Evolutionary conservation across 1,140 invertebrate species (phyloP).

Genomic region (Oscheius sp.): DNA sequence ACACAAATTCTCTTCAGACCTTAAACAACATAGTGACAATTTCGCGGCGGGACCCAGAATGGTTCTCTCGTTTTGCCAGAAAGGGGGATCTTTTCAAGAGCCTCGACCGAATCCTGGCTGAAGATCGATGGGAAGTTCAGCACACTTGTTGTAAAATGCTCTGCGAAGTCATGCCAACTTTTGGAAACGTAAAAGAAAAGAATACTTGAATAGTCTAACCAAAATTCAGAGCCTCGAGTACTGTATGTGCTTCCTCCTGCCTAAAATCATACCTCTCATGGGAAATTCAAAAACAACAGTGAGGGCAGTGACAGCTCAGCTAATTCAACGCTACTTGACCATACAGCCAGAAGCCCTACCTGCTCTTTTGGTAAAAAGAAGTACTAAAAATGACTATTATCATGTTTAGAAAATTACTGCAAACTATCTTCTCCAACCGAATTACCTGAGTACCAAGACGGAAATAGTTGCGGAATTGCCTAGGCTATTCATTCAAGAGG

Average conservation of each 20-base stretch:
- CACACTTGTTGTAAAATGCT: slow-evolving; percentile 38
- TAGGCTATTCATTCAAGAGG: slow-evolving; percentile 2
- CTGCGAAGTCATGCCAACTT: slow-evolving; percentile 31
- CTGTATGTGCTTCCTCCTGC: slow-evolving; percentile 36
- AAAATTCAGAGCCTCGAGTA: slow-evolving; percentile 29
- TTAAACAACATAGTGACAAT: slow-evolving; percentile 20
- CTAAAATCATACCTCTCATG: slow-evolving; percentile 26
- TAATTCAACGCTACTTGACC: slow-evolving; percentile 9
- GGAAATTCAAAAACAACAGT: slow-evolving; percentile 35
- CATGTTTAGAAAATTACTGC: background rate
- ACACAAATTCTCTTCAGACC: slow-evolving; percentile 16
- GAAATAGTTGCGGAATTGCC: slow-evolving; percentile 2
- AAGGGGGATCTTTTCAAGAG: slow-evolving; percentile 38
- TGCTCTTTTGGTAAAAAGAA: slow-evolving; percentile 19
- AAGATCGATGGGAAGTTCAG: slow-evolving; percentile 41
- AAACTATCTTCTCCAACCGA: background rate
- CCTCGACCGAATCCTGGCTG: slow-evolving; percentile 34
- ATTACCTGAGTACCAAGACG: background rate
- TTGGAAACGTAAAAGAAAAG: slow-evolving; percentile 27
- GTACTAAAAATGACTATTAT: background rate
- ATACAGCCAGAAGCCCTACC: slow-evolving; percentile 16
- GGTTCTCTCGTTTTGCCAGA: slow-evolving; percentile 34
- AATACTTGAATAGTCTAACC: background rate
- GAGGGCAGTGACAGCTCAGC: slow-evolving; percentile 20
- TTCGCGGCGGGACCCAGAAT: slow-evolving; percentile 31